Conservation (phyloP, 2,797 vertebrate genomes). For the Xiphorhynchus erythropygius region DNA sequence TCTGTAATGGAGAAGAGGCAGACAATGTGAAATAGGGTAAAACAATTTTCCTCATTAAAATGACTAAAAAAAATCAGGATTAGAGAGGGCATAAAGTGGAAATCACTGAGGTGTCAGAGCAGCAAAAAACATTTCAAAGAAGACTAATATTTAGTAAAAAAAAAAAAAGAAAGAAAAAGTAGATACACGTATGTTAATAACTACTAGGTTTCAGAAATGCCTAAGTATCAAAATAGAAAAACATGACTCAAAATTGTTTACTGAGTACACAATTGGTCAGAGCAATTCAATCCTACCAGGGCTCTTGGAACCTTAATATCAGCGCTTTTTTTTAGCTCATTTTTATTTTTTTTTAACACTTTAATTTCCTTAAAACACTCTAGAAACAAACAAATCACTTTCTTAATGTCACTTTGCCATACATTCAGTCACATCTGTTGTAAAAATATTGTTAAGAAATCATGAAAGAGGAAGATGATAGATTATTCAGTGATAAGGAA, state of each 20-base stretch:
- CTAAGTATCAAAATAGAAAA: background rate
- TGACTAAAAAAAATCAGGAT: background rate
- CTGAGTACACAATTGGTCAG: background rate
- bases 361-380: background rate
- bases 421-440: background rate
- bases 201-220: background rate
- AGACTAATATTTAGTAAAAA: background rate
- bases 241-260: accelerated
- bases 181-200: background rate
- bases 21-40: background rate
- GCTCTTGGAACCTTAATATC: background rate
- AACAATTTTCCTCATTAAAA: background rate
- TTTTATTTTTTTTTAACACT: background rate
- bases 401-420: background rate
- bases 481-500: background rate
- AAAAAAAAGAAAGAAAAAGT: background rate
- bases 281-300: background rate
- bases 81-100: background rate
- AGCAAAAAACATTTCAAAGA: background rate
- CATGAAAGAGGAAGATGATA: background rate
- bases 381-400: background rate
- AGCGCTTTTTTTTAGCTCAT: background rate
- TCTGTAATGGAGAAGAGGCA: background rate
- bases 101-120: background rate
- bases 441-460: background rate